Percentiles rank a stretch among this genome's conserved stretches.
Conservation (phyloP, 2,113 vertebrate species). For the Megatriorchis doriae region DNA sequence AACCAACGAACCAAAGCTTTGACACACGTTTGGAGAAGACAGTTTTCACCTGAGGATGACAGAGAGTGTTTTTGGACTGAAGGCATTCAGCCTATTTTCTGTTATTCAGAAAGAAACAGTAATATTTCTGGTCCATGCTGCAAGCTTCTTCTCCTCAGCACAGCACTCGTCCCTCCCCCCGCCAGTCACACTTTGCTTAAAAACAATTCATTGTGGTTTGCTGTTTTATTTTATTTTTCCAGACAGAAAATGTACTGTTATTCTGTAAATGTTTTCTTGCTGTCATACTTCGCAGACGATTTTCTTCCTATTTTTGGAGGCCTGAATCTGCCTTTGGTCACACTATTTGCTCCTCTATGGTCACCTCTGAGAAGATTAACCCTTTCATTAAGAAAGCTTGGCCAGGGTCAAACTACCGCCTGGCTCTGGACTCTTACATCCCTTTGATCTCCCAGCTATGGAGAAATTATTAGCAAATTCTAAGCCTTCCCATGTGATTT, state of each 20-base stretch:
- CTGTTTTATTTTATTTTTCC: slow-evolving; percentile 65
- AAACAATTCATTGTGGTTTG: slow-evolving; percentile 51
- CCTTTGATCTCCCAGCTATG: slow-evolving; percentile 98
- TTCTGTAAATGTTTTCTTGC: slow-evolving; percentile 84
- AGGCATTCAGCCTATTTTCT: slow-evolving; percentile 29
- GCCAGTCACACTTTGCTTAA: slow-evolving; percentile 40
- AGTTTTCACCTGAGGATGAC: slow-evolving; percentile 23
- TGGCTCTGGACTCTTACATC: slow-evolving; percentile 82
- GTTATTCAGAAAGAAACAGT: slow-evolving; percentile 6
- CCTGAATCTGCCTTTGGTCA: slow-evolving; percentile 99
- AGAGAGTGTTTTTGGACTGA: background rate
- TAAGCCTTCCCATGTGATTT: slow-evolving; percentile 99
- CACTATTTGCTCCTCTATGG: slow-evolving; percentile 96
- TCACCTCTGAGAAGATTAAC: slow-evolving; percentile 99
- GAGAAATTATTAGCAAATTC: slow-evolving; percentile 98
- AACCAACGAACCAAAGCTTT: background rate
- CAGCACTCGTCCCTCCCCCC: background rate
- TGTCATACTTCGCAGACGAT: slow-evolving; percentile 85
- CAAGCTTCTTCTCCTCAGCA: slow-evolving; percentile 9
- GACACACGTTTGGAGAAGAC: background rate
- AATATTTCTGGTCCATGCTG: slow-evolving; percentile 40
- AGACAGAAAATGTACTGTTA: slow-evolving; percentile 75
- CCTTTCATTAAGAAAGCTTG: slow-evolving; percentile 98
- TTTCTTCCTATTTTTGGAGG: slow-evolving; percentile 84
- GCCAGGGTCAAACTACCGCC: slow-evolving; percentile 93